These are phyloP conservation scores for Oreochromis aureus DNA, from an alignment of 2,113 vertebrate genomes.

Conservation along the genomic window DNA sequence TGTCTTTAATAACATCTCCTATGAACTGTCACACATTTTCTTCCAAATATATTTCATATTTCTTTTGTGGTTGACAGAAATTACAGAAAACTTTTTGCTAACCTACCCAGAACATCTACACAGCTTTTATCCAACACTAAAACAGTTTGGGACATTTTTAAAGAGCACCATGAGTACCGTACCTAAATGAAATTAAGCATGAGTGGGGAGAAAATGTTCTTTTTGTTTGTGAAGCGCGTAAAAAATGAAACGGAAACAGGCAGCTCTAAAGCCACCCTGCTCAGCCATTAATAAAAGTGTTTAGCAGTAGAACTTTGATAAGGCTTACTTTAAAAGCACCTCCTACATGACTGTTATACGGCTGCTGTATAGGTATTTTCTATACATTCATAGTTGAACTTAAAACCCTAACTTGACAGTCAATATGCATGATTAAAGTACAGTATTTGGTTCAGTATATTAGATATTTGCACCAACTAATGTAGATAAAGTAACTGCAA, in stretches of 20 bases:
- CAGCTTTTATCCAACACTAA: slow-evolving; percentile 2
- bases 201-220: background rate
- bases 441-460: slow-evolving; percentile 65
- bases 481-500: slow-evolving; percentile 45
- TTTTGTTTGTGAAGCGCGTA: background rate
- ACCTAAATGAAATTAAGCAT: slow-evolving; percentile 8
- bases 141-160: slow-evolving; percentile 12
- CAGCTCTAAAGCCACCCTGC: slow-evolving; percentile 31
- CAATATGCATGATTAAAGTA: slow-evolving; percentile 43
- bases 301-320: slow-evolving; percentile 26
- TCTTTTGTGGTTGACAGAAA: slow-evolving; percentile 6
- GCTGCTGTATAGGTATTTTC: slow-evolving; percentile 7
- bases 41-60: background rate
- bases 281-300: slow-evolving; percentile 14
- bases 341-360: slow-evolving; percentile 7
- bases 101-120: slow-evolving; percentile 25
- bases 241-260: background rate
- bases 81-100: slow-evolving; percentile 25
- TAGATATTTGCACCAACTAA: slow-evolving; percentile 54
- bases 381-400: slow-evolving; percentile 59
- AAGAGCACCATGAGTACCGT: slow-evolving; percentile 43
- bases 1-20: slow-evolving; percentile 10
- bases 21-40: background rate
- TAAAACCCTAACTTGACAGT: slow-evolving; percentile 42
- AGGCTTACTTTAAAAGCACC: slow-evolving; percentile 51